Percentiles rank a stretch among this genome's conserved stretches.
Conservation (phyloP, 2,797 vertebrate genomes). For the Poecilia velifera region DNA sequence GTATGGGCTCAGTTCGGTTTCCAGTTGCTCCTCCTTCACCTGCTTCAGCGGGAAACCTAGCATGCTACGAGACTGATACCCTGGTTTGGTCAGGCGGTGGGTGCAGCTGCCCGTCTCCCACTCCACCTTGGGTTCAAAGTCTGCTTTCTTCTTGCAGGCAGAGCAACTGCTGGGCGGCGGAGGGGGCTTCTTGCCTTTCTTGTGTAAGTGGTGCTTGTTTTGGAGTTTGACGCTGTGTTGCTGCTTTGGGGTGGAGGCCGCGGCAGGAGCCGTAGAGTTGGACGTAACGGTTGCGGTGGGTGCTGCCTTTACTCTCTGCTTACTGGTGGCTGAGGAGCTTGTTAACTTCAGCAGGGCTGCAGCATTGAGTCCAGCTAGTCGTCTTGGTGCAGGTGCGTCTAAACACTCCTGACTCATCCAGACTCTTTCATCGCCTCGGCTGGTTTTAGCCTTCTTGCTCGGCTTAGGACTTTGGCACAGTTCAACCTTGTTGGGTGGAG, state of each 20-base stretch:
- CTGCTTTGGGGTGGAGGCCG: conserved; percentile 45
- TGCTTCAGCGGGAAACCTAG: conserved; percentile 80
- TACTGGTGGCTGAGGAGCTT: conserved; percentile 80
- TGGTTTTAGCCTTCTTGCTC: conserved; percentile 70
- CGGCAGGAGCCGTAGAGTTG: conserved; percentile 61
- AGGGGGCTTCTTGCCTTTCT: conserved; percentile 44
- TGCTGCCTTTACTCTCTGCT: conserved; percentile 71
- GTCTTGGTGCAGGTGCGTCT: conserved; percentile 84
- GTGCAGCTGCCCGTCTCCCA: conserved; percentile 70
- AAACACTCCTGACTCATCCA: conserved; percentile 62
- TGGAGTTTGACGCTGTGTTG: conserved; percentile 59
- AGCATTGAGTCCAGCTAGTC: conserved; percentile 94
- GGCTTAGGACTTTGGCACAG: conserved; percentile 72
- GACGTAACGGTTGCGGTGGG: conserved; percentile 57
- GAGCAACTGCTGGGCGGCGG: conserved; percentile 49
- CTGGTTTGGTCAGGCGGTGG: conserved; percentile 75
- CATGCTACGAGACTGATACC: conserved; percentile 81
- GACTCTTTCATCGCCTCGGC: conserved; percentile 20
- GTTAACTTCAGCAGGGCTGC: conserved; percentile 94
- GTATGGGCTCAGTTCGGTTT: conserved; percentile 81
- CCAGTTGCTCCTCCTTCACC: conserved; percentile 83
- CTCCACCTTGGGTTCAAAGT: conserved; percentile 77
- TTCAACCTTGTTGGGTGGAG: conserved; percentile 50
- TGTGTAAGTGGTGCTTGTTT: conserved; percentile 57
- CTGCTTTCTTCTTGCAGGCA: conserved; percentile 71